These are phyloP conservation scores for Trisateles emortualis DNA, from an alignment of 2,888 invertebrate genomes.

Conservation along the genomic window DNA sequence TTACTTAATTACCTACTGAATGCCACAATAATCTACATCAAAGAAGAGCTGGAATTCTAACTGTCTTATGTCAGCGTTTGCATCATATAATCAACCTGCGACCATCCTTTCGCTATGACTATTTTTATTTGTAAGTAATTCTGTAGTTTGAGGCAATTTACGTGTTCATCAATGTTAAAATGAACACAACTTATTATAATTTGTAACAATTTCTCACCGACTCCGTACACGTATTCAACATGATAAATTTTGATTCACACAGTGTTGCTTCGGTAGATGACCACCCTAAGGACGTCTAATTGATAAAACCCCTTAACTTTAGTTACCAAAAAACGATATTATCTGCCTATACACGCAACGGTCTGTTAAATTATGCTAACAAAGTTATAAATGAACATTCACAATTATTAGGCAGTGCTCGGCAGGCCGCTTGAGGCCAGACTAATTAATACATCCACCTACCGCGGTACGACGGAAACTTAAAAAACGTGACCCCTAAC, in stretches of 20 bases:
- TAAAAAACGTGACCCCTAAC: slow-evolving; percentile 77
- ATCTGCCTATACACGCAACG: slow-evolving; percentile 60
- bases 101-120: too few species aligned
- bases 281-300: slow-evolving; percentile 48
- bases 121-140: too few species aligned
- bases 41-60: too few species aligned
- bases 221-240: slow-evolving; percentile 16
- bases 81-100: too few species aligned
- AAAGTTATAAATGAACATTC: slow-evolving; percentile 71
- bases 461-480: slow-evolving; percentile 70
- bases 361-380: slow-evolving; percentile 74
- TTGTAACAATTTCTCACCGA: slow-evolving; percentile 21
- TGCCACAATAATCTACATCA: too few species aligned
- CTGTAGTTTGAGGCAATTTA: too few species aligned
- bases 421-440: slow-evolving; percentile 51
- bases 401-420: slow-evolving; percentile 61
- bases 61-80: too few species aligned
- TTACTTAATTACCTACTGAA: too few species aligned
- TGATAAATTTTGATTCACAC: slow-evolving; percentile 42
- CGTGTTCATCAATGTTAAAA: too few species aligned
- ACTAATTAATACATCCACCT: slow-evolving; percentile 84
- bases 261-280: slow-evolving; percentile 45
- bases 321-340: slow-evolving; percentile 49
- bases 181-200: slow-evolving; percentile 11
- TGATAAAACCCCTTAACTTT: slow-evolving; percentile 48